Percentiles rank a stretch among this genome's conserved stretches.
phyloP scores from a whole-genome alignment of 2,113 vertebrate genomes.

The Upupa epops region DNA sequence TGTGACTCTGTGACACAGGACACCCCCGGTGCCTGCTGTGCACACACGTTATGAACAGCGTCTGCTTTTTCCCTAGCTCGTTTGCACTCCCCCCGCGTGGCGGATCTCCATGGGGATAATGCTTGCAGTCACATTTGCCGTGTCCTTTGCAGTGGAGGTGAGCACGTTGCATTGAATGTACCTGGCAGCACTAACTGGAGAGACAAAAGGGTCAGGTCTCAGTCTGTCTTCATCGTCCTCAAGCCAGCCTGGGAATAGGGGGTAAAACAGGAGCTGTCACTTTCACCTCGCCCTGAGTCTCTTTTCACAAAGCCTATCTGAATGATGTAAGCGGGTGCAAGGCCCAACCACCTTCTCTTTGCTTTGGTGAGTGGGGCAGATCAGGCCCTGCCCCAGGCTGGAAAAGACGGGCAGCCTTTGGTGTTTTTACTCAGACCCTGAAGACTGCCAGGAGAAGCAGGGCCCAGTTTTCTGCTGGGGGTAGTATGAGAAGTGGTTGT shows the following conservation, averaged over 20 bases:
- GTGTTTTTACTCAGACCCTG: neutral
- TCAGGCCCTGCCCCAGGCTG: neutral
- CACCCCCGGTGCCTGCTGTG: neutral
- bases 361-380: neutral
- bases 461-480: neutral
- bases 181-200: neutral
- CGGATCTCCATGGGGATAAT: conserved; percentile 71
- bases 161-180: neutral
- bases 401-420: neutral
- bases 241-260: neutral
- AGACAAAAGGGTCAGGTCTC: neutral
- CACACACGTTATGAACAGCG: neutral
- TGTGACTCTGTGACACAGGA: neutral
- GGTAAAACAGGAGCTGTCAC: neutral
- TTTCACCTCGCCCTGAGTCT: neutral
- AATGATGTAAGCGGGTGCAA: neutral
- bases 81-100: conserved; percentile 76
- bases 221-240: neutral
- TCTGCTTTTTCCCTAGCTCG: conserved; percentile 53
- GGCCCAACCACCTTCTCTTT: neutral
- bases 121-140: conserved; percentile 68
- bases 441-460: neutral
- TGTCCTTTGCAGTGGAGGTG: conserved; percentile 75
- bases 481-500: neutral
- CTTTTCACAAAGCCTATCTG: neutral